A percentile compares a stretch with the other conserved stretches of the same genome.
Evolutionary conservation across 2,113 vertebrate genomes (phyloP).

Genomic region (Cyphomyrus discorhynchus): DNA sequence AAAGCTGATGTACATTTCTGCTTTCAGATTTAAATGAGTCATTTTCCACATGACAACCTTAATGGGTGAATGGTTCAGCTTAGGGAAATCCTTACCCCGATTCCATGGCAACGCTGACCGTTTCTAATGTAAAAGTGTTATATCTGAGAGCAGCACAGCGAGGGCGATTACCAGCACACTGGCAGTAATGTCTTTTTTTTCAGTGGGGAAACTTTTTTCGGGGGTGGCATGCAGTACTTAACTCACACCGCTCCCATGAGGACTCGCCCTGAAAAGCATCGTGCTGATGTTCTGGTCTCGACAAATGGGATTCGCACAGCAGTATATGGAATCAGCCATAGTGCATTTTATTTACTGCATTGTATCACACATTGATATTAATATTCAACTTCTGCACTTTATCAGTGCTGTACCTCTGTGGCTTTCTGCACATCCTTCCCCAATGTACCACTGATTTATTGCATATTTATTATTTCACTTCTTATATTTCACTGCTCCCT

Average conservation of each 20-base stretch:
- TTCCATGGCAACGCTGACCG: neutral
- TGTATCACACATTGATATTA: neutral
- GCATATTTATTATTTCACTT: neutral
- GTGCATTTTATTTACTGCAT: neutral
- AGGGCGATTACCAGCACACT: neutral
- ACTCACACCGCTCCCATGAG: neutral
- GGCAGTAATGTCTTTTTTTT: neutral
- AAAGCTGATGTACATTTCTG: neutral
- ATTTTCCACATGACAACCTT: neutral
- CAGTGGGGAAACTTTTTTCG: neutral
- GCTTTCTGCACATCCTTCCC: neutral
- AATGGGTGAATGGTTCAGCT: neutral
- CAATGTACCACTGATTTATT: neutral
- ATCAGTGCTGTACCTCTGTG: neutral
- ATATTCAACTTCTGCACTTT: neutral
- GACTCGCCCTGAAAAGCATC: neutral
- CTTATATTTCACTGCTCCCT: neutral
- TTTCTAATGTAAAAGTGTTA: neutral
- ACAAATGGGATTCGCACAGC: neutral
- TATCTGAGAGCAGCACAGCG: neutral
- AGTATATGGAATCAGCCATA: neutral
- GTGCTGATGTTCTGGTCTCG: neutral
- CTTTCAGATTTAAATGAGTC: neutral
- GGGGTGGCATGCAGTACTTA: neutral
- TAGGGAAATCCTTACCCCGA: neutral